Percentiles rank a stretch among this genome's conserved stretches.
Evolutionary conservation across 2,797 vertebrate genomes (phyloP).

Genomic region (Lepus oiostolus): DNA sequence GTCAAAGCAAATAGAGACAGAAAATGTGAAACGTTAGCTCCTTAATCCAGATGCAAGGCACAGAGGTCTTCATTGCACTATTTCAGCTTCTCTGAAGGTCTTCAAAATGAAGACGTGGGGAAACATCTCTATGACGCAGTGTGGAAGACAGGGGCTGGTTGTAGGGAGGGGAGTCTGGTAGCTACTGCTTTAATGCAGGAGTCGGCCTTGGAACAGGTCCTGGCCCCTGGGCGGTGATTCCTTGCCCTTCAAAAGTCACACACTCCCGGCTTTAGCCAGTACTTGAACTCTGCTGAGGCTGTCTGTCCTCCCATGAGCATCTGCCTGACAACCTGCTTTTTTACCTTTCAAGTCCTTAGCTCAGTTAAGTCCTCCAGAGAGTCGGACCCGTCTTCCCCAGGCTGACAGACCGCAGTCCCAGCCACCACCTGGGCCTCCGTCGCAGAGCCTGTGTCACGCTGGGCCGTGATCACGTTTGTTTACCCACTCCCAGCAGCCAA

Average conservation of each 20-base stretch:
- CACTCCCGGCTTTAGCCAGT: not conserved
- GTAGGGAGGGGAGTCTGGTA: not conserved
- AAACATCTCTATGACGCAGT: not conserved
- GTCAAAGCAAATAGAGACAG: not conserved
- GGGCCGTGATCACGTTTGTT: not conserved
- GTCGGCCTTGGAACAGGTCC: not conserved
- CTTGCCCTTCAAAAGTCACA: accelerated
- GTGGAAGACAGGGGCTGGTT: not conserved
- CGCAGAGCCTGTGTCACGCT: not conserved
- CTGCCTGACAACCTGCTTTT: not conserved
- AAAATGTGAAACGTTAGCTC: not conserved
- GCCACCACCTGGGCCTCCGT: not conserved
- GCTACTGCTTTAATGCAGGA: not conserved
- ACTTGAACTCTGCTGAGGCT: not conserved
- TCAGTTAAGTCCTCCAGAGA: not conserved
- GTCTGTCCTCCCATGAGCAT: accelerated
- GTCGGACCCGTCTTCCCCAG: too few relatives aligned
- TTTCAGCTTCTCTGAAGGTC: not conserved
- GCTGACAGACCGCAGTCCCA: not conserved
- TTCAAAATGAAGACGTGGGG: not conserved
- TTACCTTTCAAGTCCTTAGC: not conserved
- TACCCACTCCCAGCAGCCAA: not conserved
- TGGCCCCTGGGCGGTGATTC: not conserved
- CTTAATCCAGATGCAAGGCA: not conserved
- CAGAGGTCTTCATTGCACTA: not conserved